Conservation (phyloP, 1,140 invertebrate genomes). For the Eumaeus atala region DNA sequence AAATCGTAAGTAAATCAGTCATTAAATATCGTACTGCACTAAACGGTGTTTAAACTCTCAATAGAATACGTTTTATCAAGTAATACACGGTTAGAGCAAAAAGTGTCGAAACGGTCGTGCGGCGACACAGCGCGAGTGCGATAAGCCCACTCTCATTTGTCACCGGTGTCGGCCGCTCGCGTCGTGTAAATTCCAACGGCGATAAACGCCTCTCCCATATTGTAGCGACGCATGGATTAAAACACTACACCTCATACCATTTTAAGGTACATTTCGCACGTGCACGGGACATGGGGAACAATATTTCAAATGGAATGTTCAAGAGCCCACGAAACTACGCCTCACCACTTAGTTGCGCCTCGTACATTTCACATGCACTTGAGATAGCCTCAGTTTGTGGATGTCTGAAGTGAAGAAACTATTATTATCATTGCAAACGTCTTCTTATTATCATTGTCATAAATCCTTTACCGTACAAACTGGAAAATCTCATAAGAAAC, state of each 20-base stretch:
- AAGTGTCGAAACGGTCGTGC: slow-evolving; percentile 36
- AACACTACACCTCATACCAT: slow-evolving; percentile 27
- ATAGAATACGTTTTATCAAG: slow-evolving; percentile 32
- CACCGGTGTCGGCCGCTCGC: slow-evolving; percentile 46
- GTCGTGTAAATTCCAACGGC: slow-evolving; percentile 60
- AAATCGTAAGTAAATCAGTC: slow-evolving; percentile 5
- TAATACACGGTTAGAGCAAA: slow-evolving; percentile 30
- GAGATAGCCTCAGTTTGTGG: too few relatives aligned
- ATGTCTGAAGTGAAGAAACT: too few relatives aligned
- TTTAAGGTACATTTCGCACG: slow-evolving; percentile 5
- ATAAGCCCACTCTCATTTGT: slow-evolving; percentile 66
- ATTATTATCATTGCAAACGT: too few relatives aligned
- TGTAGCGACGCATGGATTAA: slow-evolving; percentile 49
- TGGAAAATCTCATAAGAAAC: too few relatives aligned
- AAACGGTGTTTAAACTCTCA: slow-evolving; percentile 27
- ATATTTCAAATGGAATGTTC: neutral
- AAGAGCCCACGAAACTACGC: too few relatives aligned
- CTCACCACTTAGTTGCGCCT: too few relatives aligned
- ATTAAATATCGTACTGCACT: slow-evolving; percentile 26
- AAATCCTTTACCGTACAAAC: too few relatives aligned
- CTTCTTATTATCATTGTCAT: too few relatives aligned
- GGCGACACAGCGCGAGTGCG: slow-evolving; percentile 35
- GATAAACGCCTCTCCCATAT: slow-evolving; percentile 57
- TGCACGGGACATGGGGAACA: neutral
- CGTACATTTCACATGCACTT: too few relatives aligned